Evolutionary conservation across 2,113 vertebrate species (phyloP), one percentile per base, ranked within the genome.

Genomic region (Brevimyrus niger): DNA sequence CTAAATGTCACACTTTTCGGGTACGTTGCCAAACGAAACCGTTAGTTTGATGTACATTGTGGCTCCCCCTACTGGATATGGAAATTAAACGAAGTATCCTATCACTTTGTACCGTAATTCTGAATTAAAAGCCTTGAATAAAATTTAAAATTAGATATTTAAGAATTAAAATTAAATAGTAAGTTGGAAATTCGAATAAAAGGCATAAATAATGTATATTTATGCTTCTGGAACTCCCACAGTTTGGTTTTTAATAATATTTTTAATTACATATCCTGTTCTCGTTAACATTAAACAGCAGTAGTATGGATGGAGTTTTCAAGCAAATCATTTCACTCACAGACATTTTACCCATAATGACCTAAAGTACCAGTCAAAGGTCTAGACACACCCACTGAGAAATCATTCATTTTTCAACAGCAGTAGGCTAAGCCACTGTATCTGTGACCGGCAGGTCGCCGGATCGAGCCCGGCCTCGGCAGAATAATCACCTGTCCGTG

Each of bases 31-130:
- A 11, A 84, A 84, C 21, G 38, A 47, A 38, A 21, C 38, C 42
- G 82, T n/a, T 84, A n/a, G 48, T 42, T 3, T 53, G 48, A 13
- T 44, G 48, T 55, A 31, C 31, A 35, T 53, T 88, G 3, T 88
- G 48, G 23, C 80, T 58, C 91, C 91, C 89, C 88, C 91, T 91
- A 87, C 80, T 91, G 91, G 89, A 82, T 31, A 58, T 44, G 23
- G 83, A 51, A 55, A 38, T 17, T 42, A 42, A 23, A 46, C 21
- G 51, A 85, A 1, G 46, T 86, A 17, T 46, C 5, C 13, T 35
- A 38, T 17, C 73, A 80, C 10, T n/a, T 86, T 86, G 84, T 84
- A 84, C 80, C 80, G 4, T 47, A 84, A 84, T 47, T 17, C 42
- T 23, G 44, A 84, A 47, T n/a, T 84, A 47, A 84, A 84, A n/a